Evolutionary conservation across 2,888 invertebrate species (phyloP).

Genomic region (Stenurella melanura): DNA sequence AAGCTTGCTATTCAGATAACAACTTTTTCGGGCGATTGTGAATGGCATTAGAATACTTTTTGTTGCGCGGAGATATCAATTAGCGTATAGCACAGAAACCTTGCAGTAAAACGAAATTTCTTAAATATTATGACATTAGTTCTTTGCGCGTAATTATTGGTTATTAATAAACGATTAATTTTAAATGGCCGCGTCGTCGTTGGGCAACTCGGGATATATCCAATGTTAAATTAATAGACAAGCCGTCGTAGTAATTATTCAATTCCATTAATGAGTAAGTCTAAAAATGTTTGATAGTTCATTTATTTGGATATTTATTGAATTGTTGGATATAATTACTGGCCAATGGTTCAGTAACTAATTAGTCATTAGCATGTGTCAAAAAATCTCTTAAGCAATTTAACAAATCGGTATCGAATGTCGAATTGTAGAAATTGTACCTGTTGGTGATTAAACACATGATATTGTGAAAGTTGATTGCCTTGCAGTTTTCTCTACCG

Average conservation of each 20-base stretch:
- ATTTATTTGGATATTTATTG: too few relatives aligned
- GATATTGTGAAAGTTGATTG: conserved; percentile 67
- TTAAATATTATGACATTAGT: background rate
- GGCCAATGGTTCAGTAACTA: background rate
- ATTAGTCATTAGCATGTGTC: conserved; percentile 25
- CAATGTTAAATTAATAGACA: background rate
- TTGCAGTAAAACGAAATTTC: conserved; percentile 12
- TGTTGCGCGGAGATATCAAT: conserved; percentile 15
- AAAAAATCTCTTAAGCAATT: conserved; percentile 21
- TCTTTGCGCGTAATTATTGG: background rate
- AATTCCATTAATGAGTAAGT: too few relatives aligned
- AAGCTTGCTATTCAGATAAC: conserved; percentile 22
- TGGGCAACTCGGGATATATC: background rate
- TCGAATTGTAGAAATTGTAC: conserved; percentile 51
- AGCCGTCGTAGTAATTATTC: background rate
- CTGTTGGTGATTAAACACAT: conserved; percentile 53
- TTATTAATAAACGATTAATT: background rate
- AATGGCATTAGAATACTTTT: conserved; percentile 23
- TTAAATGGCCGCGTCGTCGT: conserved; percentile 12
- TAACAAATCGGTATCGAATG: conserved; percentile 3
- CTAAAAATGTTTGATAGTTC: background rate
- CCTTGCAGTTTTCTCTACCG: conserved; percentile 65
- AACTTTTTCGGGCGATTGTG: conserved; percentile 23
- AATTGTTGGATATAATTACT: background rate
- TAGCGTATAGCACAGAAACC: background rate